phyloP scores from a whole-genome alignment of 2,113 vertebrate species.

The Pseudois nayaur region DNA sequence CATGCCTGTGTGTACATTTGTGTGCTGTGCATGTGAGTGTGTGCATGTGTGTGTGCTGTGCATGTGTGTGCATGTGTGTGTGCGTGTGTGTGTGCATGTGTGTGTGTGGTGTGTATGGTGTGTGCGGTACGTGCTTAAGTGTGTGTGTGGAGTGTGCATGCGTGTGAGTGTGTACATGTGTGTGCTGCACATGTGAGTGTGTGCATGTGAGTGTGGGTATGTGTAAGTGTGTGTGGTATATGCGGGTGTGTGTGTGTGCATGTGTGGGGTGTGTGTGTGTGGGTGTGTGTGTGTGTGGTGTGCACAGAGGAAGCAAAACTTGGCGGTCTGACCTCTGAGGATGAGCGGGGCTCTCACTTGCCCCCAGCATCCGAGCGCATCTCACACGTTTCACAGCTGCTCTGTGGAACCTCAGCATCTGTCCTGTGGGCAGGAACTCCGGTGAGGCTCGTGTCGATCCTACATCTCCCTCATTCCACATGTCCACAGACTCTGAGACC shows the following conservation, averaged over 20 bases:
- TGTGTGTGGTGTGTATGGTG: too few relatives aligned
- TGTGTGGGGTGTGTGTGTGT: rapidly evolving
- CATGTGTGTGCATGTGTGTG: too few relatives aligned
- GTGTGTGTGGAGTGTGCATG: rapidly evolving
- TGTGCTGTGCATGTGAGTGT: too few relatives aligned
- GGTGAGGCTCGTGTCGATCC: neutral
- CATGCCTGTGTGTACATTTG: too few relatives aligned
- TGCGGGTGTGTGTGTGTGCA: rapidly evolving
- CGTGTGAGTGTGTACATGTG: too few relatives aligned
- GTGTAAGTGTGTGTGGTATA: too few relatives aligned
- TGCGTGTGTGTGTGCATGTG: too few relatives aligned
- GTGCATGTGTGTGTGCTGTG: too few relatives aligned
- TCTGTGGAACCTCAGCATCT: neutral
- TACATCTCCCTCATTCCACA: neutral
- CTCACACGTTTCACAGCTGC: neutral
- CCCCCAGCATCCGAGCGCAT: neutral
- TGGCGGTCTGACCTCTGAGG: neutral
- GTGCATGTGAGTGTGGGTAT: rapidly evolving
- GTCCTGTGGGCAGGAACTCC: neutral
- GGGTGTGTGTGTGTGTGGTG: neutral
- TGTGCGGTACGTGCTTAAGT: rapidly evolving
- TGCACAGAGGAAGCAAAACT: rapidly evolving
- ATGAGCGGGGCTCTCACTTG: neutral
- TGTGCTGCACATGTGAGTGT: too few relatives aligned
- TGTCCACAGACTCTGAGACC: neutral